Evolutionary conservation across 1,140 invertebrate genomes (phyloP).

Genomic region (Belonocnema kinseyi): DNA sequence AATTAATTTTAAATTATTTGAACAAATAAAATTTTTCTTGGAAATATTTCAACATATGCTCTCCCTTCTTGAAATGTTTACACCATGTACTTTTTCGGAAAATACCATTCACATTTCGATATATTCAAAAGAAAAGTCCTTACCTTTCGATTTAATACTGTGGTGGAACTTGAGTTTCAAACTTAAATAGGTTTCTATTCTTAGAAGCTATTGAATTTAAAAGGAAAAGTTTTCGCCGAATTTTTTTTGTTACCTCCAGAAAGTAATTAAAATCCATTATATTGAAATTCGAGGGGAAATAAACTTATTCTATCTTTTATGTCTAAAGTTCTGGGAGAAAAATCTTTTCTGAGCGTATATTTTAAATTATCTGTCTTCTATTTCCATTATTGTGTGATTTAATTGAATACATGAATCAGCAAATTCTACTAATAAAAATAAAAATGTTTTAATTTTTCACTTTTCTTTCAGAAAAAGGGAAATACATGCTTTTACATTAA

Average conservation of each 20-base stretch:
- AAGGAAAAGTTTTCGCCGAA: conserved; percentile 28
- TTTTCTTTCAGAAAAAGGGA: no score
- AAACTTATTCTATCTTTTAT: conserved; percentile 8
- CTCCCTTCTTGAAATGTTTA: no score
- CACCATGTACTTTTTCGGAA: no score
- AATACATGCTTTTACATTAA: no score
- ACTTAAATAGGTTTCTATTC: conserved; percentile 30
- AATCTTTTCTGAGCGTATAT: background rate
- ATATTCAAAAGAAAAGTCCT: no score
- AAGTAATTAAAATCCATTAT: conserved; percentile 29
- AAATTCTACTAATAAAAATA: no score
- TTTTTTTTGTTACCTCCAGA: conserved; percentile 4
- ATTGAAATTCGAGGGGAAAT: background rate
- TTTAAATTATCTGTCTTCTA: background rate
- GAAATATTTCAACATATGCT: no score
- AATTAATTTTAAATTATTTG: no score
- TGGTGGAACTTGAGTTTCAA: conserved; percentile 2
- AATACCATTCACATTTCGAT: no score
- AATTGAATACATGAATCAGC: background rate
- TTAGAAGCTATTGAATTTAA: conserved; percentile 8
- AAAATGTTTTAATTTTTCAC: no score
- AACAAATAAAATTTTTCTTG: no score
- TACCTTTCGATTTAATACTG: background rate
- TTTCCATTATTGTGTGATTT: background rate
- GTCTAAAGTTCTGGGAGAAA: conserved; percentile 1